Conservation (phyloP, 2,888 invertebrate genomes). For the Apantesis nais region DNA sequence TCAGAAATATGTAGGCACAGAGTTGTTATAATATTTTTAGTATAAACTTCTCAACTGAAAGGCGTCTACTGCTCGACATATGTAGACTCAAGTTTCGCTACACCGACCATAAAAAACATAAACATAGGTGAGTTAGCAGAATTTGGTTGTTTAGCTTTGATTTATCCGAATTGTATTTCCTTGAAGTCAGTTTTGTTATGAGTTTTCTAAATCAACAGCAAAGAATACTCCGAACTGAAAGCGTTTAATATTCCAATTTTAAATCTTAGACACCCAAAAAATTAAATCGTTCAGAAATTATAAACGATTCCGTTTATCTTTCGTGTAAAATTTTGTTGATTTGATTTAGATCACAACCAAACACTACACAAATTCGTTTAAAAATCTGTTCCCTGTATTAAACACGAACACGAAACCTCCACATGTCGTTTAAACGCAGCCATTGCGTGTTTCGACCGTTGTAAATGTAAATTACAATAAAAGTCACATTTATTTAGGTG, state of each 20-base stretch:
- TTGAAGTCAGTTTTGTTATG: background rate
- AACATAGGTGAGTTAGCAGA: background rate
- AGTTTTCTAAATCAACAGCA: background rate
- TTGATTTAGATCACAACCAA: background rate
- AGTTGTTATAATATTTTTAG: background rate
- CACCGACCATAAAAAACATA: no score
- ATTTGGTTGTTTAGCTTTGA: background rate
- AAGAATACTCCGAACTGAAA: background rate
- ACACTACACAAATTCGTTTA: background rate
- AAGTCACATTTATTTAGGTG: conserved; percentile 6
- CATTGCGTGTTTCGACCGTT: conserved; percentile 21
- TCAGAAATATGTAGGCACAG: background rate
- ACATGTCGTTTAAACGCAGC: conserved; percentile 9
- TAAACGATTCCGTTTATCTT: background rate
- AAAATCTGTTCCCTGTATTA: conserved; percentile 2
- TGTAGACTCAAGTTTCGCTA: no score
- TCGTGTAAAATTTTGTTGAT: background rate
- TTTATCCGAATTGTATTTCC: background rate
- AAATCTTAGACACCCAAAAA: background rate
- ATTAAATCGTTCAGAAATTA: background rate
- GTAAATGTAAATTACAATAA: conserved; percentile 22
- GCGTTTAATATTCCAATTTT: background rate
- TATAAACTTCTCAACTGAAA: background rate
- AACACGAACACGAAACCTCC: conserved; percentile 11
- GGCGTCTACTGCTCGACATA: no score